Evolutionary conservation across 2,888 invertebrate genomes (phyloP), one percentile per base, ranked within the genome.

Genomic region (Temnothorax ravouxi): DNA sequence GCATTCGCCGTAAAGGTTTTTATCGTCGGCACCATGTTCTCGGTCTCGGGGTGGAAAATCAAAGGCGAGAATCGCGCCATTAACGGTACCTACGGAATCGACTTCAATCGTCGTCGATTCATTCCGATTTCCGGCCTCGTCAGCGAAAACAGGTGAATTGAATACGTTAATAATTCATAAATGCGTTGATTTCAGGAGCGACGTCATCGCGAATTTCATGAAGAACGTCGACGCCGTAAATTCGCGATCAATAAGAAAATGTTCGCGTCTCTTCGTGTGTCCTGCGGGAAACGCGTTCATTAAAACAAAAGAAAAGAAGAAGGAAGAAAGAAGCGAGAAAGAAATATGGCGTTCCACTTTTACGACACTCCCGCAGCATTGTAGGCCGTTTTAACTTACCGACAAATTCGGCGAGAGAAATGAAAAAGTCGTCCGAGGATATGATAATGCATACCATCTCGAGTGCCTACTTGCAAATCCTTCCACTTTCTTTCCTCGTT

Each of bases 161-260:
- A 77, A 52, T 77, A 76, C 77, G 81, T 81, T 81, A 81, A 81
- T 81, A 76, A 81, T 76, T 76, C 81, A 81, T 81, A 81, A 76
- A 81, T 52, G 74, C 56, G 56, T 64, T 81, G 62, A 81, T 77
- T 81, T 76, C 52, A 29, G 13, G 25, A 41, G 44, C 29, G 38
- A 47, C 21, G 69, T 69, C 79, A 47, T 21, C 21, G 79, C 56
- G 59, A 52, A 59, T 80, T 80, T 80, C 59, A 56, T 59, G 56
- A 71, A 44, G 81, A 44, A 44, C 50, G 62, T 4, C 41, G 61
- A 34, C 80, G 38, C 61, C 18, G 41, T 41, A 52, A 62, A 52
- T 77, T 29, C 11, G 3, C 76, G 59, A 62, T 81, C 76, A 13
- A 81, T 64, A 21, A 61, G 59, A 59, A 47, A 11, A 61, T 13